Evolutionary conservation across 2,888 invertebrate genomes (phyloP), one percentile per base, ranked within the genome.

Genomic region (Callimorpha dominula): DNA sequence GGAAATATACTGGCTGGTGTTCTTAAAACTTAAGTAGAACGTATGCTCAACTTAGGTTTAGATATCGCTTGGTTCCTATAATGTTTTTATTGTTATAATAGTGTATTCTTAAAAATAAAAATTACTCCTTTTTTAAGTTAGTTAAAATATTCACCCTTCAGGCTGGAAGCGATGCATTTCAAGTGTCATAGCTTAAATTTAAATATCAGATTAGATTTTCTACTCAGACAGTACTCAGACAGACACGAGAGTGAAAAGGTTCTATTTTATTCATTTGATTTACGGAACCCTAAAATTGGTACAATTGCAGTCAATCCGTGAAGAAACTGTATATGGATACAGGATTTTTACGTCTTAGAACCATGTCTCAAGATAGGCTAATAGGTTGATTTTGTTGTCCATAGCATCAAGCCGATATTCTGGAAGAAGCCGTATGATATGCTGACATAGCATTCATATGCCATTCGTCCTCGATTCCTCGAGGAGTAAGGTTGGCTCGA

Each of bases 221-320:
- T 17, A 40, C 46, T 46, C 49, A 46, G 15, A 66, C 31, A 50
- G 20, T 40, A 50, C 31, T 46, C 46, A 49, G 31, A 66, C 66
- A 40, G 52, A 15, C 31, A 50, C 40, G 17, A 31, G 14, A 31
- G 14, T 60, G 60, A 60, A 60, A 31, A 31, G 31, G 60, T 60
- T 60, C 31, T 60, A 60, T 14, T 60, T 57, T 31, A 57, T 57
- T 57, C 31, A 57, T 57, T 57, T 57, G 57, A 57, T 57, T 57
- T 12, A 4, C 20, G 57, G 57, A 31, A 57, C 57, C 12, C 57
- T 60, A 60, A 14, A 60, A 60, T 57, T 60, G 12, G 60, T 31
- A 31, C 31, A 31, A 60, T 60, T 14, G 14, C 14, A 31, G n/a
- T n/a, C 20, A 20, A 5, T 5, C 12, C 14, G 6, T 60, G 20